Base-by-base conservation (phyloP, 1,140 invertebrate species). In the Drosophila arizonae region DNA sequence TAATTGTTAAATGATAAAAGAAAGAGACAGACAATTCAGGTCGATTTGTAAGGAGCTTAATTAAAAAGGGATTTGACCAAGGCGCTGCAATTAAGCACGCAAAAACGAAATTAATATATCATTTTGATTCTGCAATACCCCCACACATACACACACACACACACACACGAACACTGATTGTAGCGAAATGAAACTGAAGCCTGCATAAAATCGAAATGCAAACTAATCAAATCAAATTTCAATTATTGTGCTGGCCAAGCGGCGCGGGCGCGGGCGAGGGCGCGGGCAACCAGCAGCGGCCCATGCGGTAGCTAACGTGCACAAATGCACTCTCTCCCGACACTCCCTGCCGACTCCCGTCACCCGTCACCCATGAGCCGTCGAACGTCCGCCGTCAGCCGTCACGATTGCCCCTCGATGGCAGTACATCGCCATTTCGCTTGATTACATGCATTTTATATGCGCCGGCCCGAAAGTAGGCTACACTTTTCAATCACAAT, bases 401-500 rank as follows among this genome's bases (percentile, higher is more conserved):
- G 24, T 30, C 45, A 41, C 26, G 33, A 33, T 5, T 28, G 46
- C 24, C 72, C 52, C 73, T 61, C 60, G 76, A 70, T 66, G 58
- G 63, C 39, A 60, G 66, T 67, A 64, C 72, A 62, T 74, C 88
- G 84, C 84, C 77, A 89, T 88, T 88, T 80, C 79, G 85, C 84
- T 88, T 88, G 85, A 88, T 87, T 87, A 87, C 82, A 88, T 88
- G 84, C 84, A 87, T 87, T 88, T 88, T 79, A 87, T 84, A 85
- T 89, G 80, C 77, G 74, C 77, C 77, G 74, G 81, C 77, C 76
- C 66, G 74, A 89, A 88, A 89, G 85, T 89, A 88, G 84, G 84
- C 84, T 88, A 88, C 85, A 88, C 80, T 87, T 89, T 88, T 88
- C 84, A 88, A 88, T 88, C 84, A 89, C 84, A 88, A 88, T 88